phyloP scores from a whole-genome alignment of 2,113 vertebrate species.

The Lipotes vexillifer region DNA sequence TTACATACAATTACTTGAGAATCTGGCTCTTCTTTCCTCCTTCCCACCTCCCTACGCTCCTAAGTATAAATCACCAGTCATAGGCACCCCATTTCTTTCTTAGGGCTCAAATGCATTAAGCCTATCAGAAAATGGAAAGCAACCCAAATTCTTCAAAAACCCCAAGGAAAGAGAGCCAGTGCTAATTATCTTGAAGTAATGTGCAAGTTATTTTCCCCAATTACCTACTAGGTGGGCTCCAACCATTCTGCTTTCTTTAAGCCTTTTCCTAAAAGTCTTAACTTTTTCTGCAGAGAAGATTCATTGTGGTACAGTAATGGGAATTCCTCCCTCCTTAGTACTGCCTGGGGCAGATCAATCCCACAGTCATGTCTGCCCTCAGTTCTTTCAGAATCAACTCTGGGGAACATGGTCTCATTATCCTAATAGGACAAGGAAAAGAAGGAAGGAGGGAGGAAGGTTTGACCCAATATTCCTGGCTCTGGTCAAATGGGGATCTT shows the following conservation, averaged over 20 bases:
- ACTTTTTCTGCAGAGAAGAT: not conserved
- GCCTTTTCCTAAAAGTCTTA: not conserved
- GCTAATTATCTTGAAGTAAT: not conserved
- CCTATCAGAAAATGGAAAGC: not conserved
- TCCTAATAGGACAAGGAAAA: not conserved
- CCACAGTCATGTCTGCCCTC: not conserved
- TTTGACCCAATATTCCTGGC: not conserved
- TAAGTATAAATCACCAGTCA: not conserved
- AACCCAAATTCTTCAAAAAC: not conserved
- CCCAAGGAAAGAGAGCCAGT: not conserved
- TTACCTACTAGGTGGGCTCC: not conserved
- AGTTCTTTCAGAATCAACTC: not conserved
- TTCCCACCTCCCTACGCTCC: not conserved
- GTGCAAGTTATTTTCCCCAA: not conserved
- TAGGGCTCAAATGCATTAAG: not conserved
- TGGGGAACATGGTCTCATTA: not conserved
- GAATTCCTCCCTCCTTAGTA: not conserved
- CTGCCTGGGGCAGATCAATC: not conserved
- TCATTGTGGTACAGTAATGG: not conserved
- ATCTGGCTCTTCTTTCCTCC: not conserved
- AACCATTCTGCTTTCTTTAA: not conserved
- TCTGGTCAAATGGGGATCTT: not conserved
- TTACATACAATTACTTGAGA: not conserved
- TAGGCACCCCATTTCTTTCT: not conserved
- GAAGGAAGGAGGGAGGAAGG: not conserved